Conservation (phyloP, 2,888 invertebrate genomes). For the Gnatocerus cornutus region DNA sequence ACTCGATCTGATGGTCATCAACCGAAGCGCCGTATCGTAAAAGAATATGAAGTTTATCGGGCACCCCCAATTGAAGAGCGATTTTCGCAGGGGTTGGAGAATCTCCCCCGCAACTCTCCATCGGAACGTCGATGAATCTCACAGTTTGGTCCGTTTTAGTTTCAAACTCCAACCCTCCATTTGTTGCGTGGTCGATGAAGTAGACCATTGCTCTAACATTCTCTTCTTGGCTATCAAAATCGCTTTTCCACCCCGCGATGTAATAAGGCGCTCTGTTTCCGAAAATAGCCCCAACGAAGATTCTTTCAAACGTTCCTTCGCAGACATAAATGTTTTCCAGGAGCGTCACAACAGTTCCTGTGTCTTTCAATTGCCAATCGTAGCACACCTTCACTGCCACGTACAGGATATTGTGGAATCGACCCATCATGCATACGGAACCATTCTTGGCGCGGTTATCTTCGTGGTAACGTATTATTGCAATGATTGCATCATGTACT, state of each 20-base stretch:
- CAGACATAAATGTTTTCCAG: slow-evolving; percentile 80
- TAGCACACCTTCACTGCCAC: slow-evolving; percentile 87
- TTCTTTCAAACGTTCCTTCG: slow-evolving; percentile 81
- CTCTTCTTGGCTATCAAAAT: slow-evolving; percentile 85
- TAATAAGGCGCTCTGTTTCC: slow-evolving; percentile 87
- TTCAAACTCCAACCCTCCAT: slow-evolving; percentile 76
- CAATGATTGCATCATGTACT: slow-evolving; percentile 77
- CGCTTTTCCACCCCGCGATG: slow-evolving; percentile 90
- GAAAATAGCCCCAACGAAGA: slow-evolving; percentile 85
- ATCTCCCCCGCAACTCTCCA: slow-evolving; percentile 85
- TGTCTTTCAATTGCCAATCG: slow-evolving; percentile 86
- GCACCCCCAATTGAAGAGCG: slow-evolving; percentile 82
- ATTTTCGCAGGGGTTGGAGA: slow-evolving; percentile 73
- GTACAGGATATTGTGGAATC: slow-evolving; percentile 88
- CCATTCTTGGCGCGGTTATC: slow-evolving; percentile 77
- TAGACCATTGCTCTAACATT: slow-evolving; percentile 84
- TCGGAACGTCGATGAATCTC: slow-evolving; percentile 85
- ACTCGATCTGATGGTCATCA: slow-evolving; percentile 77
- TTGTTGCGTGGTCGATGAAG: slow-evolving; percentile 84
- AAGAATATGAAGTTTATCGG: slow-evolving; percentile 84
- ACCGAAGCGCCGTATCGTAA: slow-evolving; percentile 81
- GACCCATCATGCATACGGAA: slow-evolving; percentile 86
- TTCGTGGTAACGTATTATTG: slow-evolving; percentile 80
- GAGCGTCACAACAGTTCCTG: slow-evolving; percentile 79
- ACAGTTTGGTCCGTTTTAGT: slow-evolving; percentile 63